Evolutionary conservation across 2,797 vertebrate genomes (phyloP), one percentile per base, ranked within the genome.

Genomic region (Mormyrops boulengeri): DNA sequence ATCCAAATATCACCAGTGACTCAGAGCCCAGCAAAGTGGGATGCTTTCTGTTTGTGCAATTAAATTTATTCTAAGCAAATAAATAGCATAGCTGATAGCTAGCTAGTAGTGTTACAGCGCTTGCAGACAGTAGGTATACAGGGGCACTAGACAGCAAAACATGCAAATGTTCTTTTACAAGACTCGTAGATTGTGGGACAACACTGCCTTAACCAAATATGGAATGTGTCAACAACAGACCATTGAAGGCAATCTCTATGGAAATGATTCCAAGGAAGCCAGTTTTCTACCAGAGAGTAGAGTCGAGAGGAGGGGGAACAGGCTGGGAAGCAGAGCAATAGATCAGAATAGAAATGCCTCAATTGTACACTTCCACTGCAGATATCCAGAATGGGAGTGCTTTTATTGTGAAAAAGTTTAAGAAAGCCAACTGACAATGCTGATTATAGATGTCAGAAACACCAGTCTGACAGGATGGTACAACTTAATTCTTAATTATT

Each of bases 1-100:
- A 82, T 19, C 3, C 44, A 93, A 94, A 92, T 92, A 91, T 91
- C 91, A 91, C 89, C 91, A 92, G 90, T 91, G 91, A 92, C 1
- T 85, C 89, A 53, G 66, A 30, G 57, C 38, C 82, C 88, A 90
- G 84, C 11, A 80, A 44, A 80, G 34, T 80, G 73, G 17, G 19
- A 80, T n/a, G 41, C 14, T 80, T 80, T 80, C 73, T 80, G 34
- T 80, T 80, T 47, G 73, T n/a, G 41, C 73, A 80, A 80, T 44
- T 7, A 80, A 44, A 80, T 44, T 47, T 44, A 44, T 80, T 41
- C 17, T 44, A 80, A 80, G 73, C 73, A 80, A 80, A 80, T 80
- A 80, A 73, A 80, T 80, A 80, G 73, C 73, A 80, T 80, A 47
- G 38, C 38, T 80, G 73, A 80, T 80, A 80, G 38, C 73, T 80